phyloP scores from a whole-genome alignment of 2,888 invertebrate species.

The Lycia hirtaria region DNA sequence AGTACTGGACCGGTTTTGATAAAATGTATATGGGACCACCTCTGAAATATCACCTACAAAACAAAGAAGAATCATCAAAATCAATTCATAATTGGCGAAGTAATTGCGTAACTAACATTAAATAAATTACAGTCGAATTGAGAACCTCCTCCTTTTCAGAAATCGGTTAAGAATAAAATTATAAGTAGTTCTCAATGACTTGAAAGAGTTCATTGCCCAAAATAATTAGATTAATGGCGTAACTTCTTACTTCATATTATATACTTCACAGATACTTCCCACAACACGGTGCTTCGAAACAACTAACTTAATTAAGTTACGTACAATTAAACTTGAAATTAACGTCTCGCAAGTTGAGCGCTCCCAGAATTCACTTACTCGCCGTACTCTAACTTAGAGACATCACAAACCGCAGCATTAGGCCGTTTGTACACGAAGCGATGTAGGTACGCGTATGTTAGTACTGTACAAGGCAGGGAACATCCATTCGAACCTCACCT shows the following conservation, averaged over 20 bases:
- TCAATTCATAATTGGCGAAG: too few species aligned
- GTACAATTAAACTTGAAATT: slow-evolving; percentile 19
- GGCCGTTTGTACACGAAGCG: background rate
- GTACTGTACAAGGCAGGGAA: too few species aligned
- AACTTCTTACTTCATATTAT: slow-evolving; percentile 11
- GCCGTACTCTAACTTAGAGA: slow-evolving; percentile 7
- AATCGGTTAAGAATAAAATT: too few species aligned
- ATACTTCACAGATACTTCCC: background rate
- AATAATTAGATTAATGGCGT: background rate
- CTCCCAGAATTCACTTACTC: slow-evolving; percentile 20
- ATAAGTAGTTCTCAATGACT: background rate
- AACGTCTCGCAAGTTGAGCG: slow-evolving; percentile 12
- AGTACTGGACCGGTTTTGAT: too few species aligned
- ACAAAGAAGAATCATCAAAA: too few species aligned
- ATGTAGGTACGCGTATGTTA: background rate
- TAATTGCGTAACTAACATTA: too few species aligned
- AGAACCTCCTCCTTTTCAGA: too few species aligned
- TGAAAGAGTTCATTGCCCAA: slow-evolving; percentile 1
- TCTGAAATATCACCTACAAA: too few species aligned
- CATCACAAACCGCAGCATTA: background rate
- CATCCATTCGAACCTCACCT: too few species aligned
- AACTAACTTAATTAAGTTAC: slow-evolving; percentile 23
- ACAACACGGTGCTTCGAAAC: slow-evolving; percentile 1
- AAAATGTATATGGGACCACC: too few species aligned
- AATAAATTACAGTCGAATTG: too few species aligned